Conservation (phyloP, 2,797 vertebrate species). For the Mus minutoides region DNA sequence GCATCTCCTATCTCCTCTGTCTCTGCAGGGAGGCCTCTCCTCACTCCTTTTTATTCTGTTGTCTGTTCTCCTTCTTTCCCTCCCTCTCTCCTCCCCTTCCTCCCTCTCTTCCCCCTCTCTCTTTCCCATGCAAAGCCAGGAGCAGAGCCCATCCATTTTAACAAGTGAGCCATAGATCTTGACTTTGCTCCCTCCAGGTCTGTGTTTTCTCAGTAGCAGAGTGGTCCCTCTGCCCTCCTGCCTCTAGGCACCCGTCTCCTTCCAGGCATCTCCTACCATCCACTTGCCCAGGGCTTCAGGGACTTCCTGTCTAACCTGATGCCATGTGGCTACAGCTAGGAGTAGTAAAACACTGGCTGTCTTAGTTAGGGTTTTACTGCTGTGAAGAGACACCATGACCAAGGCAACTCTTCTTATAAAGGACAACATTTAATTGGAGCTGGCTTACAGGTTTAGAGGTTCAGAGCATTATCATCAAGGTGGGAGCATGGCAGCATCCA, state of each 20-base stretch:
- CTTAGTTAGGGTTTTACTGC: background rate
- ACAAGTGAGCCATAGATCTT: accelerated
- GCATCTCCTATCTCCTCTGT: background rate
- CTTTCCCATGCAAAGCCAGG: background rate
- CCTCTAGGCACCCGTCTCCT: background rate
- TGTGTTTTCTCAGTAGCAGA: background rate
- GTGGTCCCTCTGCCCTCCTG: background rate
- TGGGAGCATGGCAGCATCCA: background rate
- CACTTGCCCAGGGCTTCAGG: accelerated
- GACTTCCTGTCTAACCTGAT: background rate
- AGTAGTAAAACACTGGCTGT: too few species aligned
- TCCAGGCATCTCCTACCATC: too few species aligned
- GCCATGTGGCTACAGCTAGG: accelerated
- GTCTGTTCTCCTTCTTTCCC: too few species aligned
- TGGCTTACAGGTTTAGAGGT: background rate
- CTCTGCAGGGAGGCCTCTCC: background rate
- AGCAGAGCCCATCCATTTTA: accelerated
- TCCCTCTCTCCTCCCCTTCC: too few species aligned
- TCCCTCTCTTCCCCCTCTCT: background rate
- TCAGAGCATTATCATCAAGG: background rate
- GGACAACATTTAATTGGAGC: background rate
- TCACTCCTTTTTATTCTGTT: background rate
- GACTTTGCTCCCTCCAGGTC: too few species aligned
- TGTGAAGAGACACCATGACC: background rate
- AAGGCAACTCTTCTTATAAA: background rate